Conservation (phyloP, 2,888 invertebrate genomes). For the Heliconius ethilla region DNA sequence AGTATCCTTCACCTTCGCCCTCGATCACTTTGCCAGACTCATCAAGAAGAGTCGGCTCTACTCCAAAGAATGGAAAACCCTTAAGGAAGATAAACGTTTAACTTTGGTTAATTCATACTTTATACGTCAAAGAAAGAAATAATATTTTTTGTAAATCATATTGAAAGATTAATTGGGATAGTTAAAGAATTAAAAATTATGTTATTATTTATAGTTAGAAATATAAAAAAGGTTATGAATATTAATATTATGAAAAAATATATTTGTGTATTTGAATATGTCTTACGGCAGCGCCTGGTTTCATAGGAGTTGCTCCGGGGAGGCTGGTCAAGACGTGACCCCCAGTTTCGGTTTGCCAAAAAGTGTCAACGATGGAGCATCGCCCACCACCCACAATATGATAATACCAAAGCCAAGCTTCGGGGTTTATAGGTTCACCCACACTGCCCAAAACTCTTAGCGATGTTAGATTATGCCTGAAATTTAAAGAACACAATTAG, state of each 20-base stretch:
- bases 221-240: not conserved
- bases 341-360: conserved; percentile 99
- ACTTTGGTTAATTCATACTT: not conserved
- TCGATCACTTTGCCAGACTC: conserved; percentile 92
- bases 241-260: not conserved
- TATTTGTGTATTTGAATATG: not conserved
- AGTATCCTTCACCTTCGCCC: conserved; percentile 95
- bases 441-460: conserved; percentile 96
- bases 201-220: not conserved
- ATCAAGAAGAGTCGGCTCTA: conserved; percentile 92
- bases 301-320: conserved; percentile 97
- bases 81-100: conserved; percentile 60
- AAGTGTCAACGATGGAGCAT: conserved; percentile 98
- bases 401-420: conserved; percentile 99
- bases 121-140: not conserved
- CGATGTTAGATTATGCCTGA: conserved; percentile 84
- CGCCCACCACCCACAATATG: conserved; percentile 89
- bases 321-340: conserved; percentile 98
- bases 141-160: not conserved
- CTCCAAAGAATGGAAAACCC: conserved; percentile 99
- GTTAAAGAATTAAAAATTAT: not conserved
- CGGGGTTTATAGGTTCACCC: conserved; percentile 99
- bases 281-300: conserved; percentile 98
- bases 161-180: not conserved
- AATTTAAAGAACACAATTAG: conserved; percentile 10